Evolutionary conservation across 1,140 invertebrate genomes (phyloP), one percentile per base, ranked within the genome.

Genomic region (Achroia grisella): DNA sequence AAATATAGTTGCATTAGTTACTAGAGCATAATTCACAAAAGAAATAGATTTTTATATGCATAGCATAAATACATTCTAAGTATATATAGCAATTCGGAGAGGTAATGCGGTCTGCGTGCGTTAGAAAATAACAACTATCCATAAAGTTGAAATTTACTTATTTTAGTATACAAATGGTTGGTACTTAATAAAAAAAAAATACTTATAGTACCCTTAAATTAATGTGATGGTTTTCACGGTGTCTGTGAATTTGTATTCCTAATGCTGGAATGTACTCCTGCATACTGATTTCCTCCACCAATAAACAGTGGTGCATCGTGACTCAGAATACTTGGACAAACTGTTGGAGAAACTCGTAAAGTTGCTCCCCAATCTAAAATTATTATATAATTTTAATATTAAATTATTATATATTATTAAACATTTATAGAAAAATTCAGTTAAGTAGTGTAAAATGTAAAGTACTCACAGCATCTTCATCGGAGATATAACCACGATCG

Each of bases 241-340:
- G n/a, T 73, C 79, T 37, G 82, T 82, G 60, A 10, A 75, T 92
- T 91, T 44, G 89, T 82, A 37, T 81, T 64, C 89, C 87, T 10
- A 93, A 71, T 0, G 91, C 90, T 6, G 93, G 93, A 0, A 93
- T 89, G 72, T 94, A 93, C 64, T 91, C 93, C 93, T 5, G 87
- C 93, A 70, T 95, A 95, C 1, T 93, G 94, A n/a, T n/a, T n/a
- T 80, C 95, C 93, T 4, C 94, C 94, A 23, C 90, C 89, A 0
- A 95, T 84, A 69, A 88, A 93, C 44, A 94, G 91, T 13, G 89
- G 87, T 59, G 90, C 91, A 0, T 55, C 47, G 51, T 85, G 84
- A 4, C 90, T 62, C 30, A 89, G 52, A 93, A 93, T 10, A 93
- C 51, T 32, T 85, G 57, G 56, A 92, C 90, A 58, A 93, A 93